phyloP scores from a whole-genome alignment of 2,113 vertebrate species.

The Sminthopsis crassicaudata region DNA sequence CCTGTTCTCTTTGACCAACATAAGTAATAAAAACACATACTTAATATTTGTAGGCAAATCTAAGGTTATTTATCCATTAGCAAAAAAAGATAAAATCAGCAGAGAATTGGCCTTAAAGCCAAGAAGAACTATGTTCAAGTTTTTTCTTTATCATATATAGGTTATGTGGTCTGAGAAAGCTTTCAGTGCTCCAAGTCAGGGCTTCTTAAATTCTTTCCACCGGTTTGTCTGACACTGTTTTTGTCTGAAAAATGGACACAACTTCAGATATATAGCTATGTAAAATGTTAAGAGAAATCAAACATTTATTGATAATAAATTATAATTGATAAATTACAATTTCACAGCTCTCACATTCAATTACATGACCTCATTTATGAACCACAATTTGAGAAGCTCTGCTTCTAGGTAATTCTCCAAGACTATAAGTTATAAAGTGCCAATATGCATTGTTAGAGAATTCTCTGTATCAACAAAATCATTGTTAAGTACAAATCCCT shows the following conservation, averaged over 20 bases:
- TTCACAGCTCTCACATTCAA: too few relatives aligned
- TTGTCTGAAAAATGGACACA: too few relatives aligned
- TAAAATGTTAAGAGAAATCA: too few relatives aligned
- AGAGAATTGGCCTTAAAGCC: not conserved
- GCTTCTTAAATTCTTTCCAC: too few relatives aligned
- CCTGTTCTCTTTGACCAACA: not conserved
- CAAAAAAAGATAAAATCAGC: not conserved
- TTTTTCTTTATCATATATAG: not conserved
- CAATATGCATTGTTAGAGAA: not conserved
- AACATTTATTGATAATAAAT: too few relatives aligned
- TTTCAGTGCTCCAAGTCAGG: not conserved
- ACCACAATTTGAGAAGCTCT: too few relatives aligned
- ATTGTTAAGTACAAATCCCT: not conserved
- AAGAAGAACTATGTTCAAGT: conserved; percentile 2
- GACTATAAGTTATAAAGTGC: not conserved
- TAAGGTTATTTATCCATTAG: not conserved
- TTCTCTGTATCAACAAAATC: not conserved
- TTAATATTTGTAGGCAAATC: not conserved
- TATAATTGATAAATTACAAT: too few relatives aligned
- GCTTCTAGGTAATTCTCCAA: not conserved
- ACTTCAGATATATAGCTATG: too few relatives aligned
- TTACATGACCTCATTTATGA: too few relatives aligned
- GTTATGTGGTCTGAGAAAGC: not conserved
- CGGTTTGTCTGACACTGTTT: too few relatives aligned
- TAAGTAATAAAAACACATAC: not conserved